phyloP scores from a whole-genome alignment of 2,113 vertebrate genomes.

The Procavia capensis region DNA sequence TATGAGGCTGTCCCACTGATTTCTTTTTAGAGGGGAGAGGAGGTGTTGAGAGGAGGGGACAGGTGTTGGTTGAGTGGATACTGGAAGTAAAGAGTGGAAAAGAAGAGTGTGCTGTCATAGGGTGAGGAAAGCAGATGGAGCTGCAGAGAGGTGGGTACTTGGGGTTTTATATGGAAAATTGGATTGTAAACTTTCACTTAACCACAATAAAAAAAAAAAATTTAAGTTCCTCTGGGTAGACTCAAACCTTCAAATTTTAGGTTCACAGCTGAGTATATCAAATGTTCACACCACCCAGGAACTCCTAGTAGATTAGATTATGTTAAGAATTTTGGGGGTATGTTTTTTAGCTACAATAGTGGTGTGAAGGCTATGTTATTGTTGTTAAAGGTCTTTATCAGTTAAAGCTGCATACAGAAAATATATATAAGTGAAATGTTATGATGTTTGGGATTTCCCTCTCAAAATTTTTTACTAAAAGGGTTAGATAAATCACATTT shows the following conservation, averaged over 20 bases:
- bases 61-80: too few species aligned
- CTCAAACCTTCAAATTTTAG: background rate
- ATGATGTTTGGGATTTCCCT: background rate
- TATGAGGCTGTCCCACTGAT: too few species aligned
- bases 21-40: too few species aligned
- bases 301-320: background rate
- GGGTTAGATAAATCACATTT: conserved; percentile 37
- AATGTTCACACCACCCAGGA: background rate
- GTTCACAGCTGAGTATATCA: background rate
- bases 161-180: too few species aligned
- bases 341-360: background rate
- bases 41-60: too few species aligned
- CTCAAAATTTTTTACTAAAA: conserved; percentile 13
- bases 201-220: too few species aligned
- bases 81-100: too few species aligned
- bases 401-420: conserved; percentile 19
- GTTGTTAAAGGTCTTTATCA: background rate
- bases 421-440: conserved; percentile 15
- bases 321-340: background rate
- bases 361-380: background rate
- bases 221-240: too few species aligned
- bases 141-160: too few species aligned
- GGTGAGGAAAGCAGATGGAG: too few species aligned
- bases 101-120: too few species aligned
- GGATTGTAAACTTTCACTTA: too few species aligned